Base-by-base conservation (phyloP, 2,113 vertebrate genomes). In the Platysternon megacephalum region DNA sequence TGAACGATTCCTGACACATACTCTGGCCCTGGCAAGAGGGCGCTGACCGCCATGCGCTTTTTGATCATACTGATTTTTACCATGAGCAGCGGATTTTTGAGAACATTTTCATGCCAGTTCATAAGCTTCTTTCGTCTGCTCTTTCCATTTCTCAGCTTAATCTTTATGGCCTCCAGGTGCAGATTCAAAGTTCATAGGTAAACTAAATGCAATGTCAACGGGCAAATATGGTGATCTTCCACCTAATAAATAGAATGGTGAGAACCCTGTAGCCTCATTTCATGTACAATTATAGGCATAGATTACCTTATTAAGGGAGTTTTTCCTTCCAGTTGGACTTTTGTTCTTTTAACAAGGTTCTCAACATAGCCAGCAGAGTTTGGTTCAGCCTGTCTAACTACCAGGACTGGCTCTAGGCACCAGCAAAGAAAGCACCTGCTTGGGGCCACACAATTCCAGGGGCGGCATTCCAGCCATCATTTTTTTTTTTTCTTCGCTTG, bases 401-500 rank as follows among this genome's bases (percentile, higher is more conserved):
- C 32, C 61, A 49, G 14, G 14, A 49, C 49, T 4, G 13, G 49
- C 49, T 49, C 49, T 49, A 49, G 49, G 49, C 49, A 49, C 49
- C 49, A 2, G 49, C 49, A 49, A 49, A 49, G 49, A 13, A 49
- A 49, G 49, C 49, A 49, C 14, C 4, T 49, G 49, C 49, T 49
- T 16, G 49, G 49, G 49, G 49, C 49, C 49, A 49, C 49, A 49
- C 49, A 49, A 49, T 49, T 49, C 49, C 13, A 49, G 49, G 49
- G 49, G 49, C 49, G 14, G 49, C 49, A 49, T 49, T 49, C 14
- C 2, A 4, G 49, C 49, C 49, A 49, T 49, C 1, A 16, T 49
- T 49, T 49, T 49, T 49, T 49, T 49, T 13, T 16, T 16, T 2
- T 2, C 2, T 2, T 2, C 2, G 49, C 49, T 49, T 49, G 49